Evolutionary conservation across 1,140 invertebrate genomes (phyloP).

Genomic region (Zaprionus nigranus): DNA sequence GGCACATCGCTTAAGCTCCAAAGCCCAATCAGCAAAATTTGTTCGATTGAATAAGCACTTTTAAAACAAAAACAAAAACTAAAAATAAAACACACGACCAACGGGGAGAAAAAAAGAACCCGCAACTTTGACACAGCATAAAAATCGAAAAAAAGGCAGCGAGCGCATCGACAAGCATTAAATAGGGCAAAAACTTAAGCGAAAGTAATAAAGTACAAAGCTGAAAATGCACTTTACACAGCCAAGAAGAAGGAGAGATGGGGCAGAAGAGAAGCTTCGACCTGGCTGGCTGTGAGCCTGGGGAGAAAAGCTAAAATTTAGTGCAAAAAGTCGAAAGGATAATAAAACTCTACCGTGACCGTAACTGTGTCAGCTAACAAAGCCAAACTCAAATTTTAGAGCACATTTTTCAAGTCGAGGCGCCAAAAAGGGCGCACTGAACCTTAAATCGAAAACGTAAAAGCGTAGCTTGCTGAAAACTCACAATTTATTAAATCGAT

Average conservation of each 20-base stretch:
- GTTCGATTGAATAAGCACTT: constrained; percentile 38
- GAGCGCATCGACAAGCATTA: constrained; percentile 28
- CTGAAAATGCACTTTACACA: constrained; percentile 62
- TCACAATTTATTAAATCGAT: constrained; percentile 78
- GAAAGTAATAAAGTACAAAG: constrained; percentile 73
- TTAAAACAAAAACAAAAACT: constrained; percentile 33
- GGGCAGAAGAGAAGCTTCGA: not conserved
- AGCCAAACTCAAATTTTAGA: constrained; percentile 35
- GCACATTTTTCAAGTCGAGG: constrained; percentile 36
- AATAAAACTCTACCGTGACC: constrained; percentile 65
- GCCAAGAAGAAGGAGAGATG: not conserved
- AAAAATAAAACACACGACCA: constrained; percentile 30
- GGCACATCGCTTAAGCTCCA: constrained; percentile 41
- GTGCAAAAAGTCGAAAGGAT: constrained; percentile 55
- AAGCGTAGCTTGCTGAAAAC: constrained; percentile 27
- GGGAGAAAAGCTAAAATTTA: constrained; percentile 51
- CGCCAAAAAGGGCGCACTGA: constrained; percentile 42
- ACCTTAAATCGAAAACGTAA: constrained; percentile 67
- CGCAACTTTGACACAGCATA: constrained; percentile 50
- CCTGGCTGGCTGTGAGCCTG: constrained; percentile 23
- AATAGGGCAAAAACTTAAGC: constrained; percentile 58
- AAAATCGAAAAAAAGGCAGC: constrained; percentile 58
- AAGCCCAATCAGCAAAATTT: constrained; percentile 52
- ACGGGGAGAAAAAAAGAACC: constrained; percentile 12
- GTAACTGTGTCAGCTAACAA: constrained; percentile 66